phyloP scores from a whole-genome alignment of 2,797 vertebrate genomes.

The Acipenser transmontanus region DNA sequence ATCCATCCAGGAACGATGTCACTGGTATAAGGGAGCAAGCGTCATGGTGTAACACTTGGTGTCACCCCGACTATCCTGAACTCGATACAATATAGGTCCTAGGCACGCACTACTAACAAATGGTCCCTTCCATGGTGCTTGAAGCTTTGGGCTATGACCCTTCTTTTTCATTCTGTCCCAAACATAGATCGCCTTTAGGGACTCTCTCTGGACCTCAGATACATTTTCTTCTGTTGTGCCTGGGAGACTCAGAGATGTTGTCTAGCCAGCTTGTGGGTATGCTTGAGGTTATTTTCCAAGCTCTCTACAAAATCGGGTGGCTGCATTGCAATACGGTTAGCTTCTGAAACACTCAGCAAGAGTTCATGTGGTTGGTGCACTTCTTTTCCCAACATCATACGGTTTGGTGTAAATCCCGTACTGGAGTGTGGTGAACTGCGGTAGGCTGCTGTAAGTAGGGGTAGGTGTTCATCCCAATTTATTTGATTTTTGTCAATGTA shows the following conservation, averaged over 20 bases:
- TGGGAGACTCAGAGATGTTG: not conserved
- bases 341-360: not conserved
- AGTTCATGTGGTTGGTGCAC: not conserved
- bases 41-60: too few species aligned
- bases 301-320: not conserved
- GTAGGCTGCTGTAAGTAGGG: not conserved
- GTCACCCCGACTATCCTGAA: too few species aligned
- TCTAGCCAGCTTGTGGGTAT: not conserved
- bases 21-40: too few species aligned
- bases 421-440: not conserved
- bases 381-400: not conserved
- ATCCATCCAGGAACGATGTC: too few species aligned
- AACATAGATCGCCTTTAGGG: too few species aligned
- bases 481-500: too few species aligned
- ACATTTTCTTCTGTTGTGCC: not conserved
- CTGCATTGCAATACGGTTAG: not conserved
- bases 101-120: too few species aligned
- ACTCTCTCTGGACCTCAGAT: not conserved
- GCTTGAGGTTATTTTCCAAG: not conserved
- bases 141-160: too few species aligned
- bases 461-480: too few species aligned
- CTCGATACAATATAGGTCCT: too few species aligned
- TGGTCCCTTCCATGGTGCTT: too few species aligned
- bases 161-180: too few species aligned
- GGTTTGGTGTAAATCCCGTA: not conserved